Evolutionary conservation across 64 coral and sea anemone species (phyloP).

Genomic region (Montipora efflorescens): DNA sequence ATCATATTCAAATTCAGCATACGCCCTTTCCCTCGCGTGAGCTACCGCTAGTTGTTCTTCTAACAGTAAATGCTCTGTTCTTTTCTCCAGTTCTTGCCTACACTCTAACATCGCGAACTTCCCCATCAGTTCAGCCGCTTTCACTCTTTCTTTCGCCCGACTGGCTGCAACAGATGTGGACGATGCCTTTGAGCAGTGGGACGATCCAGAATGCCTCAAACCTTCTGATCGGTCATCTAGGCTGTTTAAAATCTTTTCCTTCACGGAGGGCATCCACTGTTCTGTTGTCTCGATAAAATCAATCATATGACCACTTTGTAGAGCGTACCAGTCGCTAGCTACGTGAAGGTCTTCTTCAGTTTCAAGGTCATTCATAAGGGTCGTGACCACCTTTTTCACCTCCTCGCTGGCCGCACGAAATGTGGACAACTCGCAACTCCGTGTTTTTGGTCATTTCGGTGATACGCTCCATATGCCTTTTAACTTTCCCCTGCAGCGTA

Average conservation of each 20-base stretch:
- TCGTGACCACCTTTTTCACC: too few species aligned
- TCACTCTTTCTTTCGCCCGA: neutral
- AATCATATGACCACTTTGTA: neutral
- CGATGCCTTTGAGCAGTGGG: neutral
- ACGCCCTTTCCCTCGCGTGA: neutral
- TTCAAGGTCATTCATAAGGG: too few species aligned
- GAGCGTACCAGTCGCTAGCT: constrained; percentile 7
- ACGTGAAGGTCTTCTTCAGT: neutral
- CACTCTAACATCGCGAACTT: constrained; percentile 9
- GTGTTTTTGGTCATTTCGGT: too few species aligned
- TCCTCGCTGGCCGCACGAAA: too few species aligned
- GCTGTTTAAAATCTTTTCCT: neutral
- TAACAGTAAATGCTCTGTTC: neutral
- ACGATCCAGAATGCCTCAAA: neutral
- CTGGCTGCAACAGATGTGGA: neutral
- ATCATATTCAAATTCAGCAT: neutral
- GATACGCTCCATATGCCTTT: too few species aligned
- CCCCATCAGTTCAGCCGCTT: neutral
- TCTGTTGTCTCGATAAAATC: constrained; percentile 18
- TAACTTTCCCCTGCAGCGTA: too few species aligned
- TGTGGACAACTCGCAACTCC: too few species aligned
- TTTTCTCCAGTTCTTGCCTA: constrained; percentile 21
- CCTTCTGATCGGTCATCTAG: neutral
- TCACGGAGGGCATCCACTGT: neutral
- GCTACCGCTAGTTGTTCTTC: constrained; percentile 11